Evolutionary conservation across 1,140 invertebrate species (phyloP).

Genomic region (Temnothorax curvispinosus): DNA sequence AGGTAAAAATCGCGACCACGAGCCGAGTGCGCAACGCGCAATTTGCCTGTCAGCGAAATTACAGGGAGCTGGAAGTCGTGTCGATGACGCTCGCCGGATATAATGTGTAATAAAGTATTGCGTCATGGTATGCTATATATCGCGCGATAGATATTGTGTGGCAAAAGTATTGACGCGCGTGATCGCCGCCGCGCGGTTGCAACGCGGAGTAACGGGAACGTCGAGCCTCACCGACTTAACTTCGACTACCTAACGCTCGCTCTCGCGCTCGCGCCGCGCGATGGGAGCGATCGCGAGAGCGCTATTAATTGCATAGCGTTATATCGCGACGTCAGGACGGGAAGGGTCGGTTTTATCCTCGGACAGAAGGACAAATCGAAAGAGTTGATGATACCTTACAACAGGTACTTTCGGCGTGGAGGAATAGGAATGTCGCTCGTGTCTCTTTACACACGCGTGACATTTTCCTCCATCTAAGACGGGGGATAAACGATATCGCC

Average conservation of each 20-base stretch:
- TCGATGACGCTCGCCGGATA: conserved; percentile 50
- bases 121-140: conserved; percentile 10
- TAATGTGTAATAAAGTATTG: conserved; percentile 60
- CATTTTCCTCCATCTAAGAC: background rate
- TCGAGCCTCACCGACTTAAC: background rate
- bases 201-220: conserved; percentile 40
- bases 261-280: background rate
- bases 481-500: background rate
- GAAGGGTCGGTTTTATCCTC: background rate
- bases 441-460: background rate
- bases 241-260: background rate
- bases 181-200: conserved; percentile 14
- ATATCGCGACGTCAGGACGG: background rate
- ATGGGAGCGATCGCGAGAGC: conserved; percentile 3
- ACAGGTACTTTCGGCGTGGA: background rate
- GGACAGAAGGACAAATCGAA: background rate
- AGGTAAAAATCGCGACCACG: conserved; percentile 40
- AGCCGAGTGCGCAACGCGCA: conserved; percentile 41
- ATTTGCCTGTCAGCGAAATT: conserved; percentile 60
- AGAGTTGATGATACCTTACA: background rate
- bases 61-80: conserved; percentile 44
- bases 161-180: conserved; percentile 43
- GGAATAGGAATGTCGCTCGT: too few species aligned
- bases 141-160: conserved; percentile 40
- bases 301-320: conserved; percentile 33